phyloP scores from a whole-genome alignment of 2,113 vertebrate species.

The Lontra canadensis region DNA sequence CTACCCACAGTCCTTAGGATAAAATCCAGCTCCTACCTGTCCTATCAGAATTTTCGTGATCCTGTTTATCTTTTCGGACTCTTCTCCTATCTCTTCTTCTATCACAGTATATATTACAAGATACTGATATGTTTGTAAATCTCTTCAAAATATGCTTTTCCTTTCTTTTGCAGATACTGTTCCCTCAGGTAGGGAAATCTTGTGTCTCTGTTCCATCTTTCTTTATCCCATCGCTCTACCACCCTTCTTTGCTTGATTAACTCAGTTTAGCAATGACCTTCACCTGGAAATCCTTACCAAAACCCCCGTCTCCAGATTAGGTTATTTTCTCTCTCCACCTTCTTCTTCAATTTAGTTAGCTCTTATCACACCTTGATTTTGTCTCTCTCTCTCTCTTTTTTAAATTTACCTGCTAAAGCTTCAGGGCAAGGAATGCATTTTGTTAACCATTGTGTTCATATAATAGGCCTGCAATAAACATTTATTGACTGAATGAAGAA shows the following conservation, averaged over 20 bases:
- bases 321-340: neutral
- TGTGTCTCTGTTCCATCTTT: neutral
- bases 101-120: neutral
- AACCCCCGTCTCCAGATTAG: neutral
- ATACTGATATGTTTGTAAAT: neutral
- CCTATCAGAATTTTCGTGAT: neutral
- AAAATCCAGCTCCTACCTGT: neutral
- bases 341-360: neutral
- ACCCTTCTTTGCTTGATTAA: neutral
- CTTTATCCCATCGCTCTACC: neutral
- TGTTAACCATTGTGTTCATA: conserved; percentile 6
- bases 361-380: neutral
- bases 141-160: neutral
- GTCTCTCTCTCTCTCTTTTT: neutral
- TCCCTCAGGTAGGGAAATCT: neutral
- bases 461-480: neutral
- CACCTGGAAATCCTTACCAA: neutral
- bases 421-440: conserved; percentile 10
- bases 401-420: neutral
- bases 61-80: neutral
- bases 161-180: neutral
- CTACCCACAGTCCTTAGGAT: neutral
- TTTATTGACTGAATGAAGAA: conserved; percentile 20
- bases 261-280: neutral
- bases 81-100: neutral